Base-by-base conservation (phyloP, 2,888 invertebrate species). In the Xylocampa areola region DNA sequence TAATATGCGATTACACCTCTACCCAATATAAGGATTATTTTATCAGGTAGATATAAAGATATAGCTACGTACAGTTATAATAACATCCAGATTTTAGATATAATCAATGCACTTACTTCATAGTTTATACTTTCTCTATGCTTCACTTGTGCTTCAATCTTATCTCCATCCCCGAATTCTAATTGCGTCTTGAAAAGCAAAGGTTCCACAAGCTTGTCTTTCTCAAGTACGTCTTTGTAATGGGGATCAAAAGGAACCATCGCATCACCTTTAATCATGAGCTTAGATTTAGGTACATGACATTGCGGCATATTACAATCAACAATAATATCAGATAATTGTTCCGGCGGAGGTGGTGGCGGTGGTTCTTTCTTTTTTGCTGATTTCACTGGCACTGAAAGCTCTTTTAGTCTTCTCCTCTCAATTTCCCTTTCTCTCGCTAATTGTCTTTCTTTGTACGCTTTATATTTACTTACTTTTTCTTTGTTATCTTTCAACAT, bases 211-310 rank as follows among this genome's bases (percentile, higher is more conserved):
- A 45, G 29, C 8, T 5, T 21, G 4, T 50, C 16, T 1, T n/a
- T n/a, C n/a, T 4, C 2, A 0, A 45, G 14, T 21, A 23, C 30
- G 2, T 48, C 37, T 40, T 65, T 68, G 6, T 43, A 41, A 35
- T 50, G 41, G 19, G 44, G 47, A 37, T 74, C 43, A 2, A 62
- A 72, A 1, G 63, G 68, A 8, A 76, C 64, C 23, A 82, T 70
- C 10, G 52, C 43, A 14, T 16, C 61, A 2, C 81, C 81, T 68
- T 61, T 71, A 32, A 86, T 69, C 75, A 81, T 81, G 7, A 27
- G 4, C 2, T 39, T 30, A 0, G 21, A 23, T 4, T 39, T 30
- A 0, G 21, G 30, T 4, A 3, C 5, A 10, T 5, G 4, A 11
- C 5, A 4, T 43, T 11, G 13, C 1, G 7, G 2, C 8, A n/a